phyloP scores from a whole-genome alignment of 2,888 invertebrate genomes.

The Lycocerus yunnanus region DNA sequence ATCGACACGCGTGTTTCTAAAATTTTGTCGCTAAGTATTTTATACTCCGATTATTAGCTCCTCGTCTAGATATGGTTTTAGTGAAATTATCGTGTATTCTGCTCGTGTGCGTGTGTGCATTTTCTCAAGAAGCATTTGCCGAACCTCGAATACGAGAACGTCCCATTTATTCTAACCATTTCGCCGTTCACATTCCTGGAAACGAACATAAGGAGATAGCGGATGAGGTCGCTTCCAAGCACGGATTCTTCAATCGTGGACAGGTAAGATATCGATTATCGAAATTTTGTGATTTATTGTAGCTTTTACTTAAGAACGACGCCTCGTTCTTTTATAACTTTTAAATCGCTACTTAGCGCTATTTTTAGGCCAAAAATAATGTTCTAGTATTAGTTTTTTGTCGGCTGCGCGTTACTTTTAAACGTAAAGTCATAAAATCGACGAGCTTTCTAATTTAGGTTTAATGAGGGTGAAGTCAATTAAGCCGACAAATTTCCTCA shows the following conservation, averaged over 20 bases:
- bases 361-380: background rate
- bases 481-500: conserved; percentile 28
- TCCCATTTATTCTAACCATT: conserved; percentile 76
- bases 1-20: conserved; percentile 26
- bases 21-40: conserved; percentile 26
- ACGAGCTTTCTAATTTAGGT: conserved; percentile 16
- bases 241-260: conserved; percentile 86
- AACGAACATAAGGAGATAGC: conserved; percentile 66
- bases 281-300: conserved; percentile 13
- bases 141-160: conserved; percentile 18
- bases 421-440: conserved; percentile 18
- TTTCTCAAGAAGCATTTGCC: conserved; percentile 31
- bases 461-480: conserved; percentile 29
- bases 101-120: conserved; percentile 32
- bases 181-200: conserved; percentile 83
- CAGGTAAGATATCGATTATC: conserved; percentile 68
- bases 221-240: conserved; percentile 75
- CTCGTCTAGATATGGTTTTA: conserved; percentile 34
- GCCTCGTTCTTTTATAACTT: background rate
- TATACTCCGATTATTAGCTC: conserved; percentile 28
- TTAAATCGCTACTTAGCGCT: background rate
- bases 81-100: conserved; percentile 35
- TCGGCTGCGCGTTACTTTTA: conserved; percentile 14
- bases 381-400: background rate
- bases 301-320: background rate